These are phyloP conservation scores for Pseudanteris insignis DNA, from an alignment of 2,888 invertebrate species.

Conservation along the genomic window DNA sequence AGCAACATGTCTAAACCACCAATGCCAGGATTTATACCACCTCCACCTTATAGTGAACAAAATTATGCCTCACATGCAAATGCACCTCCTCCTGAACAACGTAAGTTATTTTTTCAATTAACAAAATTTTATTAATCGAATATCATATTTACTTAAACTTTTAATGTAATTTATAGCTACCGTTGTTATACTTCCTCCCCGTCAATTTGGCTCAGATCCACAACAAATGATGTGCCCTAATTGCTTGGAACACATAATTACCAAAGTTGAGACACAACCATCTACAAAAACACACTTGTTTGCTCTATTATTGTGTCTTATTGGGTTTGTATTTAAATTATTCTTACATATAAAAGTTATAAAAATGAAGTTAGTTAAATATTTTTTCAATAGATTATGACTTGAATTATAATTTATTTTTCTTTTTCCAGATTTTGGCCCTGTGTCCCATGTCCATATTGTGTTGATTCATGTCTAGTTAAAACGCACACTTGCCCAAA, in stretches of 20 bases:
- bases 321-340: conserved; percentile 63
- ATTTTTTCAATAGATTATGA: neutral
- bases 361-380: too few species aligned
- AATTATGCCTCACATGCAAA: neutral
- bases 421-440: conserved; percentile 57
- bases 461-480: conserved; percentile 65
- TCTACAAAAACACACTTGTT: conserved; percentile 68
- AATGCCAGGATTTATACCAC: conserved; percentile 18
- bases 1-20: conserved; percentile 23
- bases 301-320: conserved; percentile 66
- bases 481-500: conserved; percentile 68
- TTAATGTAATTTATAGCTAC: conserved; percentile 15
- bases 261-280: conserved; percentile 63
- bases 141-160: neutral
- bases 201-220: conserved; percentile 61
- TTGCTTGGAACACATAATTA: conserved; percentile 65
- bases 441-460: conserved; percentile 67
- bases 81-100: conserved; percentile 5
- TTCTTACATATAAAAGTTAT: too few species aligned
- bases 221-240: conserved; percentile 65
- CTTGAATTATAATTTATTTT: neutral
- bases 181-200: conserved; percentile 29
- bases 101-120: too few species aligned
- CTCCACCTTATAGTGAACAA: conserved; percentile 16
- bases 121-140: too few species aligned